A percentile compares a stretch with the other conserved stretches of the same genome.
Evolutionary conservation across 2,888 invertebrate genomes (phyloP).

Genomic region (Melieria omissa): DNA sequence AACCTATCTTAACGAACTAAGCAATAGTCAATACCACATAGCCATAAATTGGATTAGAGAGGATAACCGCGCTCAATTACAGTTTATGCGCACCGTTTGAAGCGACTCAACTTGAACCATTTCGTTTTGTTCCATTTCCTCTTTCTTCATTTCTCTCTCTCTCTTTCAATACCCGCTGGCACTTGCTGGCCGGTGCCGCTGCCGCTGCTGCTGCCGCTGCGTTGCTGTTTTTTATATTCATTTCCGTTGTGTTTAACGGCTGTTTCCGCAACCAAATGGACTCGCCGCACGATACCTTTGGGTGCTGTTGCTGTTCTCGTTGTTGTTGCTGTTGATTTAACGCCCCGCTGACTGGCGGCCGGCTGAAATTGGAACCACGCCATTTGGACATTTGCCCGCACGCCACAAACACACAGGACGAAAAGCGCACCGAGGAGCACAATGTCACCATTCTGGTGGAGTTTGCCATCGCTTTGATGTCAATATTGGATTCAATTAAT

Average conservation of each 20-base stretch:
- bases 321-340: too few relatives aligned
- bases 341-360: background rate
- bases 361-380: background rate
- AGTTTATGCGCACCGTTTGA: background rate
- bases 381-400: background rate
- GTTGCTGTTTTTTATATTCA: conserved; percentile 1
- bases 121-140: too few relatives aligned
- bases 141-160: too few relatives aligned
- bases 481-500: conserved; percentile 93
- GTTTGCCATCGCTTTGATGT: conserved; percentile 92
- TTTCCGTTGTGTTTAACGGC: background rate
- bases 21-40: conserved; percentile 5
- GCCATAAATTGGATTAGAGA: conserved; percentile 8
- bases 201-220: too few relatives aligned
- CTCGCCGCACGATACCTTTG: background rate
- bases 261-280: conserved; percentile 5
- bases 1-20: conserved; percentile 32
- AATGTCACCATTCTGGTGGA: conserved; percentile 92
- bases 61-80: conserved; percentile 31
- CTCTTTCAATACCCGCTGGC: too few relatives aligned
- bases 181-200: background rate
- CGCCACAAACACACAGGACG: conserved; percentile 66
- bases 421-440: conserved; percentile 82
- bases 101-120: background rate
- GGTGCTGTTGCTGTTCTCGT: too few relatives aligned